phyloP scores from a whole-genome alignment of 2,888 invertebrate species.

The Papilio protenor region DNA sequence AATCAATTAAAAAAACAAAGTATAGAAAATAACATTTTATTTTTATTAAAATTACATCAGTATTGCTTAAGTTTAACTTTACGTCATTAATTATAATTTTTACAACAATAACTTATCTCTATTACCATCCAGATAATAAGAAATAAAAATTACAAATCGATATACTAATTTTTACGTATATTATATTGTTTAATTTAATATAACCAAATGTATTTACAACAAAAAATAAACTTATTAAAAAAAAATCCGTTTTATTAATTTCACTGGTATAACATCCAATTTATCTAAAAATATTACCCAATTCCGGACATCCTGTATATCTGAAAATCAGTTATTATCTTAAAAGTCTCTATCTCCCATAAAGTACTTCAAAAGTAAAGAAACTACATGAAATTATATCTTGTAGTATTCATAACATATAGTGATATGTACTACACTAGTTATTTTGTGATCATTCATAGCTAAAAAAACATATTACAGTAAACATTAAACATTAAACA shows the following conservation, averaged over 20 bases:
- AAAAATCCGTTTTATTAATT: not conserved
- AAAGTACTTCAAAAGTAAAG: not conserved
- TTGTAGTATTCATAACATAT: too few relatives aligned
- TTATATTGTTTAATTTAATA: not conserved
- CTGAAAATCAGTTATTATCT: not conserved
- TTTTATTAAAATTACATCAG: constrained; percentile 15
- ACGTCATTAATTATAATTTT: not conserved
- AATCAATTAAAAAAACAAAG: not conserved
- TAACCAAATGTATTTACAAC: not conserved
- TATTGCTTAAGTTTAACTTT: not conserved
- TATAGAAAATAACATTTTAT: constrained; percentile 20
- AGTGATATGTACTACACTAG: too few relatives aligned
- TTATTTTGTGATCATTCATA: too few relatives aligned
- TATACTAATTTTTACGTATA: not conserved
- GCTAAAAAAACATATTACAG: too few relatives aligned
- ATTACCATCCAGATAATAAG: not conserved
- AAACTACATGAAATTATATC: not conserved
- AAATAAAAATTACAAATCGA: not conserved
- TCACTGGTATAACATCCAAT: not conserved
- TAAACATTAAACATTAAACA: too few relatives aligned
- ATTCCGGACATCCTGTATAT: not conserved
- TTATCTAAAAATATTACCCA: not conserved
- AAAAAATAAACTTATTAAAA: not conserved
- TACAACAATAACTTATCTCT: not conserved
- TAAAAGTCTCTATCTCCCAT: constrained; percentile 12